Evolutionary conservation across 2,113 vertebrate genomes (phyloP), one percentile per base, ranked within the genome.

Genomic region (Rallus limicola): DNA sequence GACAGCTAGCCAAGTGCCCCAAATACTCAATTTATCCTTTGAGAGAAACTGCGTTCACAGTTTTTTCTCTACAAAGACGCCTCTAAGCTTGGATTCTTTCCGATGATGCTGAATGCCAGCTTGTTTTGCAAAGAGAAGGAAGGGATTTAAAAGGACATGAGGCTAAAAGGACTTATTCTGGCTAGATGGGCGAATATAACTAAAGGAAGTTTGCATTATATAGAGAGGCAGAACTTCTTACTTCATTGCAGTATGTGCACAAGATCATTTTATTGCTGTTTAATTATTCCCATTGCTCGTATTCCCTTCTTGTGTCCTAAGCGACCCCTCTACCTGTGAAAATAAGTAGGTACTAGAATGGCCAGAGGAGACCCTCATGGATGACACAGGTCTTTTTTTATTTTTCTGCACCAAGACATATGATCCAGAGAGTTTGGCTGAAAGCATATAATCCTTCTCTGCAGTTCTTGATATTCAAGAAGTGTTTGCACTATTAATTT

Each of bases 61-160:
- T 88, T 95, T 76, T 86, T 91, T 91, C 93, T 50, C 34, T 95
- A 97, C 96, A 98, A 97, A 97, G 95, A 90, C 8, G 82, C 65
- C 90, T 97, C 96, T 97, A 96, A 97, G 93, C 65, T 94, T 95
- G 89, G 88, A 96, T 97, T 97, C 87, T 97, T 98, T 97, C 91
- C 91, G 93, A 36, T 26, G 44, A 82, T 11, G 11, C 60, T 96
- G 69, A 96, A 97, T 81, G 83, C 85, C 71, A 94, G 83, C 79
- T 90, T 95, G 83, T 93, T 97, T 88, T 96, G 95, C 72, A 88
- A 93, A 92, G 63, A 64, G 78, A 82, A 91, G 50, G 67, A 94
- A 72, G 28, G n/a, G 52, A 62, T 91, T 97, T 92, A 80, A 93
- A 96, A 91, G 65, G 81, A 83, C 81, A 85, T 59, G 88, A 86